Evolutionary conservation across 2,113 vertebrate genomes (phyloP), one percentile per base, ranked within the genome.

Genomic region (Sinocyclocheilus grahami): DNA sequence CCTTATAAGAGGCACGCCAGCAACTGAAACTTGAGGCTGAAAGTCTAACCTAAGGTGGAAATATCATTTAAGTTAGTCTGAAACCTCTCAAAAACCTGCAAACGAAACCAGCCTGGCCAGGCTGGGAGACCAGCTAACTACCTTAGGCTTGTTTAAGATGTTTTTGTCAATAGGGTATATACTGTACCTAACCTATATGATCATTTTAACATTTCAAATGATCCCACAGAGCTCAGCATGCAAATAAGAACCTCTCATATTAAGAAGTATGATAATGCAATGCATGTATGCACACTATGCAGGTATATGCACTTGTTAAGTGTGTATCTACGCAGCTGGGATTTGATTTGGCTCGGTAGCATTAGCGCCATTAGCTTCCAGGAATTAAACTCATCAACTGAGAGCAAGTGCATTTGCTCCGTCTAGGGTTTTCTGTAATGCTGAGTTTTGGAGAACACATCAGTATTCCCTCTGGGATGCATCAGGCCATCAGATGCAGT

Each of bases 401-500:
- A 80, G 71, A 85, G 33, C 42, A 51, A 88, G 48, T 48, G 75
- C 77, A 85, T 74, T 80, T 77, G 53, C 42, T 14, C 6, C 22
- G 42, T 10, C 67, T 67, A 30, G 62, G 58, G 46, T 85, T 62
- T 71, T 62, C 20, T 60, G 10, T 69, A 55, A 58, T 39, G 53
- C 37, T 71, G 11, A 24, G 33, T 82, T n/a, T 77, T 16, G 7
- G 13, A 51, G 55, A 82, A 76, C 18, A 33, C 39, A 87, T 39
- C 48, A 27, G 33, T 33, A 10, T 63, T 85, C 84, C 39, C 33
- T 88, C 16, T 55, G 84, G 71, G 39, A 82, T 63, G 78, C 83
- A 76, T 78, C 60, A 67, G 78, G 82, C 62, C 53, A 82, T 74
- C 20, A 85, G 83, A 83, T 58, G 10, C 78, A 83, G 11, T 78